Evolutionary conservation across 2,888 invertebrate species (phyloP).

Genomic region (Teleiodes luculella): DNA sequence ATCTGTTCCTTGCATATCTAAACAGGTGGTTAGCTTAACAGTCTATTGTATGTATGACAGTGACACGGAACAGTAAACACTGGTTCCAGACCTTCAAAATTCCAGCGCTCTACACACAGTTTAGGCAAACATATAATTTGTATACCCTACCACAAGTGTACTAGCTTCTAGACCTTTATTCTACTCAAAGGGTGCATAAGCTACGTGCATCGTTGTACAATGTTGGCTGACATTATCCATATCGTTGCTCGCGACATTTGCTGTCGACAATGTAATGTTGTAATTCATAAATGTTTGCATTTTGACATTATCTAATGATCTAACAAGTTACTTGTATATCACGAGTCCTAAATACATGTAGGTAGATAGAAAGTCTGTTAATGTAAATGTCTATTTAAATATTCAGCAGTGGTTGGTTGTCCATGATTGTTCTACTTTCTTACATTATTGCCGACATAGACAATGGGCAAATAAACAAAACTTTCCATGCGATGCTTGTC

Average conservation of each 20-base stretch:
- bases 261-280: conserved; percentile 27
- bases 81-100: conserved; percentile 51
- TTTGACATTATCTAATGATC: conserved; percentile 14
- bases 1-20: conserved; percentile 23
- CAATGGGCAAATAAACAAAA: conserved; percentile 3
- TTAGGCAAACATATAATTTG: conserved; percentile 39
- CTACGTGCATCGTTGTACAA: not conserved
- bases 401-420: not conserved
- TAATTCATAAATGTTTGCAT: conserved; percentile 41
- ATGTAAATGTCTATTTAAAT: not conserved
- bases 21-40: conserved; percentile 32
- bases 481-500: not conserved
- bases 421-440: not conserved
- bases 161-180: not conserved
- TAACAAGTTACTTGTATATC: not conserved
- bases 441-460: not conserved
- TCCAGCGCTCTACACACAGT: conserved; percentile 34
- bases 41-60: conserved; percentile 48
- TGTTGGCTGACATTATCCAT: conserved; percentile 38
- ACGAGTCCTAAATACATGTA: not conserved
- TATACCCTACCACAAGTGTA: conserved; percentile 10
- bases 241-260: conserved; percentile 37
- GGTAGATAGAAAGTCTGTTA: too few relatives aligned
- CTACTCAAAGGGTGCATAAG: not conserved
- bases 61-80: conserved; percentile 56